Evolutionary conservation across 2,113 vertebrate species (phyloP), one percentile per base, ranked within the genome.

Genomic region (Scophthalmus maximus): DNA sequence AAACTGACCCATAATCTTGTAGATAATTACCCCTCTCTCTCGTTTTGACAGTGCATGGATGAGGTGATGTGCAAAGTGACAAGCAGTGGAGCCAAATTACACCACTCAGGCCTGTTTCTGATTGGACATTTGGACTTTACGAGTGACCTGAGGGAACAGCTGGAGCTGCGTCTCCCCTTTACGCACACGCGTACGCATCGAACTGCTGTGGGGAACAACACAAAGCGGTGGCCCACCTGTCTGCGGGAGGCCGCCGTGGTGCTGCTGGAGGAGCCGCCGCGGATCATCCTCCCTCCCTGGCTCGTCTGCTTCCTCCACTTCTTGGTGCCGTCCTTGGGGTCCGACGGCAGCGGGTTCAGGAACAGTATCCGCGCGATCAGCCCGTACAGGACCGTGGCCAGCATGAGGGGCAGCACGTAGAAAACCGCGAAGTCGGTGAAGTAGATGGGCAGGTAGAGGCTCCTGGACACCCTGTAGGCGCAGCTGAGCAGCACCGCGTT

Each of bases 361-460:
- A 98, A 95, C 25, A 99, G 93, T 72, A 99, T 98, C 89, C 96
- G 94, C 57, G 96, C 96, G 90, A 99, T 99, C 64, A 99, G 94
- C 30, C 96, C 96, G 69, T 99, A 99, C 52, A 99, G 93, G 3
- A 98, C 94, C 6, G 95, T 97, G 0, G 97, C 97, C 85, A 99
- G 75, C 65, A 97, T 90, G 86, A 99, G 95, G 1, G 98, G 98
- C 65, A 98, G 74, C 50, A 97, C 96, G 77, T 98, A 99, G 84
- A 99, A 99, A 79, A 97, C 90, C 1, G 95, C 92, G 27, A 97
- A 99, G 81, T 99, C 97, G 66, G 96, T 95, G 87, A 99, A 95
- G 88, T 99, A 99, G 79, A 99, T 98, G 49, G 98, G 96, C 78
- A 96, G 94, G 82, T 99, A 99, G 68, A 96, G 93, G 70, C 93